Evolutionary conservation across 2,888 invertebrate genomes (phyloP), one percentile per base, ranked within the genome.

Genomic region (Cenopis cana): DNA sequence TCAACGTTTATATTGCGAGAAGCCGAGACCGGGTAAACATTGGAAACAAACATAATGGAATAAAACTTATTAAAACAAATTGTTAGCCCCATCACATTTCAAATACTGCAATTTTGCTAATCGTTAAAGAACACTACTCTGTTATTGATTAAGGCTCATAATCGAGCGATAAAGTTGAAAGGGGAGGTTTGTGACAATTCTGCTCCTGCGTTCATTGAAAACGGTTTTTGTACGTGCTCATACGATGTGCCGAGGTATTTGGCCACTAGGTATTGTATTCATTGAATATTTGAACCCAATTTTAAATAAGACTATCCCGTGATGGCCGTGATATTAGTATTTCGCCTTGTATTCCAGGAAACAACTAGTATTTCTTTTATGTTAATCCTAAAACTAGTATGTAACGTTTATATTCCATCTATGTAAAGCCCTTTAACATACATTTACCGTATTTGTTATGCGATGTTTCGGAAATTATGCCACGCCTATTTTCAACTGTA

Each of bases 141-240:
- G 14, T 24, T 49, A 20, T 41, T 5, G 10, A 29, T 24, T 4
- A 60, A 6, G 41, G 20, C 33, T 8, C 9, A 20, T 18, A 29
- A 49, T 33, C 18, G 62, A 33, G 24, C 18, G 14, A n/a, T n/a
- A 17, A 18, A 18, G 18, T 9, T 50, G 29, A 3, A 33, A 64
- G 38, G 38, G 64, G 54, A 24, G 10, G 20, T 64, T 24, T 20
- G 52, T 50, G 14, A 52, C 50, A 10, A 10, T 38, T n/a, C n/a
- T 36, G 14, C 38, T 52, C 24, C 5, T 20, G 2, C 17, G 46
- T 46, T 60, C n/a, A 54, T 36, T 64, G 46, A 17, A 10, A 62
- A 54, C 52, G 38, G 52, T 18, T 38, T 64, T 54, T 5, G 64
- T 38, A 64, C 64, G 64, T 64, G 64, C 38, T 20, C 38, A n/a